Evolutionary conservation across 1,140 invertebrate genomes (phyloP).

Genomic region (Ceratosolen fusciceps): DNA sequence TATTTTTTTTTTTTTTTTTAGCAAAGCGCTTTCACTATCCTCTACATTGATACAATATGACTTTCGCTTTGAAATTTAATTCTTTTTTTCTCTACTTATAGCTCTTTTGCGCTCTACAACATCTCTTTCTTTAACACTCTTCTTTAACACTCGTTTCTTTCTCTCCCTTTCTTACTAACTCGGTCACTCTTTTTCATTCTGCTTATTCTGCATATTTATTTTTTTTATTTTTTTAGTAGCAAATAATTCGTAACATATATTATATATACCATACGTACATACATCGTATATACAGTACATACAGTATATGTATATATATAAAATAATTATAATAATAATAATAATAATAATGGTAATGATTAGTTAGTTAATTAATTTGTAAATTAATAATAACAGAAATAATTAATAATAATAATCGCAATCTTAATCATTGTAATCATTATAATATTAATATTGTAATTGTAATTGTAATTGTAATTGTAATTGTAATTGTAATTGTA

Average conservation of each 20-base stretch:
- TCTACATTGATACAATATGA: background rate
- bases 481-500: too few relatives aligned
- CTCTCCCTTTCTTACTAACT: background rate
- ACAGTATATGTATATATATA: conserved; percentile 47
- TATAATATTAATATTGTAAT: too few relatives aligned
- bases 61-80: background rate
- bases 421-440: too few relatives aligned
- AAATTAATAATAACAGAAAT: too few relatives aligned
- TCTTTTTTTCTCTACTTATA: background rate
- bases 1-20: too few relatives aligned
- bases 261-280: conserved; percentile 46
- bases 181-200: conserved; percentile 1
- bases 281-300: conserved; percentile 39
- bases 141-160: background rate
- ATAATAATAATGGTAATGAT: too few relatives aligned
- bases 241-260: conserved; percentile 53
- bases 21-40: background rate
- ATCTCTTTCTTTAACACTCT: background rate
- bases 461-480: too few relatives aligned
- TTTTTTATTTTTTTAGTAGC: conserved; percentile 32
- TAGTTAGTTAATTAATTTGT: too few relatives aligned
- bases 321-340: conserved; percentile 50
- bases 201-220: background rate
- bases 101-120: too few relatives aligned
- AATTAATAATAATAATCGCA: too few relatives aligned